Evolutionary conservation across 2,797 vertebrate genomes (phyloP).

Genomic region (Petrocephalus schoutedeni): DNA sequence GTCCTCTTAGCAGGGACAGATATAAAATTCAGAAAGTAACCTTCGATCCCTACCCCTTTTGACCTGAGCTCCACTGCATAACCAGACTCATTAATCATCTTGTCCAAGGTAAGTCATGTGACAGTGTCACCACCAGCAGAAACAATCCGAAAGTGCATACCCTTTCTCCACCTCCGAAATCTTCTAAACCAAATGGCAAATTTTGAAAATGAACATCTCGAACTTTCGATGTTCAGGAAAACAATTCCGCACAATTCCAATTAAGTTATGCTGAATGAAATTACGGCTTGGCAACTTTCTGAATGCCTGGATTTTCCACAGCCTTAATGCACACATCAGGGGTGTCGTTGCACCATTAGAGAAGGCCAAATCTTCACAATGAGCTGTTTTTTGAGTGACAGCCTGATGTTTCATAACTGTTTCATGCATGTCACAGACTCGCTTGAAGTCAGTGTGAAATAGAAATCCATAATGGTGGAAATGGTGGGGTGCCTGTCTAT

Average conservation of each 20-base stretch:
- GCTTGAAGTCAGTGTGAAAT: background rate
- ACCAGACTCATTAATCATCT: constrained; percentile 26
- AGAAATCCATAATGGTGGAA: background rate
- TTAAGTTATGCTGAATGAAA: background rate
- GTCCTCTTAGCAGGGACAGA: background rate
- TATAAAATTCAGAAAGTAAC: constrained; percentile 13
- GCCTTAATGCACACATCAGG: background rate
- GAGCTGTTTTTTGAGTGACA: constrained; percentile 10
- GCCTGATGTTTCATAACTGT: background rate
- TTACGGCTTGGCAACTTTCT: background rate
- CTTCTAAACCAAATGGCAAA: background rate
- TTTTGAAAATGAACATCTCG: background rate
- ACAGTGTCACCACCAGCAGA: background rate
- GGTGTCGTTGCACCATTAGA: background rate
- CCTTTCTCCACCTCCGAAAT: background rate
- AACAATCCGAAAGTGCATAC: background rate
- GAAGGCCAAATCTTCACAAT: background rate
- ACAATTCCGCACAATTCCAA: background rate
- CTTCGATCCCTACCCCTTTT: constrained; percentile 15
- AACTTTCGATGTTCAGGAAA: background rate
- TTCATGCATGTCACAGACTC: background rate
- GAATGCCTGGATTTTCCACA: background rate
- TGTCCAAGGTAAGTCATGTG: background rate
- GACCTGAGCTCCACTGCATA: background rate
- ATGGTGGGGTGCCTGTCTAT: background rate